These are phyloP conservation scores for Amiota mariae DNA, from an alignment of 2,888 invertebrate species.

Conservation along the genomic window DNA sequence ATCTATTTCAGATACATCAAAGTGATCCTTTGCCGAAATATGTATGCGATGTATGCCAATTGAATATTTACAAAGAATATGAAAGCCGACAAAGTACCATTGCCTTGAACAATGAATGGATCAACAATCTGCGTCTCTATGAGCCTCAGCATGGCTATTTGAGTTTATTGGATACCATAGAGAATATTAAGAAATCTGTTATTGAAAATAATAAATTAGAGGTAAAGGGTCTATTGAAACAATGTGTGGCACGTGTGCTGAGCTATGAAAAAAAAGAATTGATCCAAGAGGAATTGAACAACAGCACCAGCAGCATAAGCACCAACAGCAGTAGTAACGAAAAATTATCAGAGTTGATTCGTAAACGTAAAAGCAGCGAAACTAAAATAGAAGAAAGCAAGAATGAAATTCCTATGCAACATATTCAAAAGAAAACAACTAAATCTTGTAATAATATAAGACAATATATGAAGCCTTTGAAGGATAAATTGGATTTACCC, in stretches of 20 bases:
- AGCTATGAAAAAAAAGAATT: not conserved
- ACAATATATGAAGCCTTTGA: too few species aligned
- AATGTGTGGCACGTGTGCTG: not conserved
- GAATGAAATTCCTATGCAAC: too few species aligned
- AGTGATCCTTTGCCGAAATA: constrained; percentile 65
- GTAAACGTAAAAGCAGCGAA: too few species aligned
- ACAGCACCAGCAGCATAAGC: too few species aligned
- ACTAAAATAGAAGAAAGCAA: too few species aligned
- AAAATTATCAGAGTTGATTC: too few species aligned
- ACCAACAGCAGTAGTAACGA: too few species aligned
- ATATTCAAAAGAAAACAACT: too few species aligned
- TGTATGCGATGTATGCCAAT: constrained; percentile 61
- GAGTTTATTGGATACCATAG: constrained; percentile 55
- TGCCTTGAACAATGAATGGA: constrained; percentile 59
- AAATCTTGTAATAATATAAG: too few species aligned
- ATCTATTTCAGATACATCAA: constrained; percentile 54
- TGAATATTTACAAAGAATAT: constrained; percentile 51
- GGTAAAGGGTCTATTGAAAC: not conserved
- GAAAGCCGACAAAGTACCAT: constrained; percentile 55
- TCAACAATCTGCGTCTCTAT: constrained; percentile 53
- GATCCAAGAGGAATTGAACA: too few species aligned
- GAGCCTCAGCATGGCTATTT: constrained; percentile 62
- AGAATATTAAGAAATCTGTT: constrained; percentile 45
- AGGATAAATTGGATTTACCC: too few species aligned
- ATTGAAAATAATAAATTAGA: not conserved